Percentiles rank a stretch among this genome's conserved stretches.
phyloP scores from a whole-genome alignment of 2,888 invertebrate genomes.

The Sepioteuthis lessoniana region DNA sequence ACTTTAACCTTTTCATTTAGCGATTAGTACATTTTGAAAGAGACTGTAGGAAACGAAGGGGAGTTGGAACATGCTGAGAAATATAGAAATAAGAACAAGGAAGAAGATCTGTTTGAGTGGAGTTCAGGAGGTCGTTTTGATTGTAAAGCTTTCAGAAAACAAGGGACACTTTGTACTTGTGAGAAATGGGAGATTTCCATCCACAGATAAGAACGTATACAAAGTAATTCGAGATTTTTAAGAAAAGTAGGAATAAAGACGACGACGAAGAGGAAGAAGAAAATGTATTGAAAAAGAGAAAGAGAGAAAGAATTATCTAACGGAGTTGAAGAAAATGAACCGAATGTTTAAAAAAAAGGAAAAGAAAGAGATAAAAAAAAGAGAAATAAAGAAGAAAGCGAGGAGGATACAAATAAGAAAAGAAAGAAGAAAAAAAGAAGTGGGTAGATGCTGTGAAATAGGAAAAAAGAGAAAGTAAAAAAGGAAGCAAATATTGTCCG shows the following conservation, averaged over 20 bases:
- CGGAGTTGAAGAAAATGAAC: background rate
- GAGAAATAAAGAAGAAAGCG: background rate
- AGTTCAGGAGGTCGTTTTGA: background rate
- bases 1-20: background rate
- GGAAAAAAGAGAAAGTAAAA: background rate
- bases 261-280: background rate
- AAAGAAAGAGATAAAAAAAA: background rate
- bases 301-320: background rate
- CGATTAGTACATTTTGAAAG: background rate
- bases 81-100: background rate
- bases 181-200: background rate
- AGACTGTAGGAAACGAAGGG: background rate
- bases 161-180: background rate
- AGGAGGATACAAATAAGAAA: no score
- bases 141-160: background rate
- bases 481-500: background rate
- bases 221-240: background rate
- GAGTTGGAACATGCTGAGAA: background rate
- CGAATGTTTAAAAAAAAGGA: background rate
- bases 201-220: background rate
- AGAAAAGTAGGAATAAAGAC: background rate
- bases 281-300: background rate
- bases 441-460: no score
- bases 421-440: background rate
- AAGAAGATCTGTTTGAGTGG: background rate